A percentile compares a stretch with the other conserved stretches of the same genome.
Conservation (phyloP, 2,113 vertebrate genomes). For the Trichomycterus rosablanca region DNA sequence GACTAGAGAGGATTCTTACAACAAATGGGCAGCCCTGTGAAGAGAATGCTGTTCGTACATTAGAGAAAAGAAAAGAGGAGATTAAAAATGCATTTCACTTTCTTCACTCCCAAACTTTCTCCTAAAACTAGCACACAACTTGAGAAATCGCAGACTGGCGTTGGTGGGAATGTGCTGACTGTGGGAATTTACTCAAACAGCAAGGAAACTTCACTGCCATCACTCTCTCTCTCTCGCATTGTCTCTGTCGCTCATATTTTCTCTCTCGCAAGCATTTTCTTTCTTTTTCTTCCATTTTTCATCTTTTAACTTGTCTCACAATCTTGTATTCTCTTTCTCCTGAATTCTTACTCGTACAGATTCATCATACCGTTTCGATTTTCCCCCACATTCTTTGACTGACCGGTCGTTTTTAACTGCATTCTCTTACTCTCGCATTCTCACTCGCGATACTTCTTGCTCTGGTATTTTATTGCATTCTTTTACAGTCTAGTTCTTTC, state of each 20-base stretch:
- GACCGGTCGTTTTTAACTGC: background rate
- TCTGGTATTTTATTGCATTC: no score
- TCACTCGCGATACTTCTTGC: no score
- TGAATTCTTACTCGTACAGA: no score
- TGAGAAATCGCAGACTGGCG: background rate
- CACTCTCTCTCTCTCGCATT: constrained; percentile 1
- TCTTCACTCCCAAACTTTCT: constrained; percentile 43
- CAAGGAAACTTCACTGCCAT: constrained; percentile 12
- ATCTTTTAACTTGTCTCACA: no score
- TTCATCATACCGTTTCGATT: no score
- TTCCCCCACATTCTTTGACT: no score
- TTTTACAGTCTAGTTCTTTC: no score
- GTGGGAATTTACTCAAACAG: constrained; percentile 22
- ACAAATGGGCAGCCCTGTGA: constrained; percentile 35
- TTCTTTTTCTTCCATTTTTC: no score
- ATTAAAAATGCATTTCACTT: constrained; percentile 39
- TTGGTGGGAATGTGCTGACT: constrained; percentile 37
- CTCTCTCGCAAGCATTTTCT: no score
- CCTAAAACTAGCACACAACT: constrained; percentile 28
- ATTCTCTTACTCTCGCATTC: background rate
- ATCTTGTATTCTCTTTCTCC: no score
- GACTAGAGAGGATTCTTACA: constrained; percentile 42
- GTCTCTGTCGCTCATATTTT: no score
- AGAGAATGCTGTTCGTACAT: constrained; percentile 25
- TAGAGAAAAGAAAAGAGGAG: constrained; percentile 17